Evolutionary conservation across 2,888 invertebrate genomes (phyloP), one percentile per base, ranked within the genome.

Genomic region (Scaptomyza flava): DNA sequence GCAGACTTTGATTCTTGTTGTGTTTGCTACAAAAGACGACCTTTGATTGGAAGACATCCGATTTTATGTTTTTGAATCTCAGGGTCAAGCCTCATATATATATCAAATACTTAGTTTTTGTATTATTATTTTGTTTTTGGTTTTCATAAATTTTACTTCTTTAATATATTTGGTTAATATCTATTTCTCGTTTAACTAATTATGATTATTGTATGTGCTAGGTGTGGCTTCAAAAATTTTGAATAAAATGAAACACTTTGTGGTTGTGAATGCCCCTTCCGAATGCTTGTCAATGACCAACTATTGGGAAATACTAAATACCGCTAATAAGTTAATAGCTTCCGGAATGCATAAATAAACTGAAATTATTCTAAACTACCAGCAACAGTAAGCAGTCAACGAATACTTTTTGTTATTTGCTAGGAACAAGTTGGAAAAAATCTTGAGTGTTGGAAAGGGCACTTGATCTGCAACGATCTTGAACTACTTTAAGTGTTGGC

Each of bases 11-110:
- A 75, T 88, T 83, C 87, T 83, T 82, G 72, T 89, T 84, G 85
- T 85, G 84, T 89, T 77, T 87, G 89, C 89, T 89, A 86, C 88
- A 89, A 90, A 90, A 91, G 90, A 91, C 91, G 91, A 91, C 90
- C 90, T 90, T 90, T 91, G 90, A 91, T 91, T 92, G 92, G 92
- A 92, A 92, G 92, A 92, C 92, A 91, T 92, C 90, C 89, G 92
- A 92, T 92, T 92, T 90, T 90, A 85, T 82, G 87, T 87, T 89
- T 91, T 91, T 89, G 91, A 92, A 92, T 91, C 82, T 83, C 91
- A 91, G 91, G 91, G 89, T 91, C 91, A 92, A 90, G 91, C 91
- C 91, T 88, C 90, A 91, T 90, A 77, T 77, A 8, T 38, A 78
- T 84, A 75, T 80, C 76, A 75, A 77, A 70, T 73, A 78, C 60